These are phyloP conservation scores for Limenitis camilla DNA, from an alignment of 2,888 invertebrate genomes.

Conservation along the genomic window DNA sequence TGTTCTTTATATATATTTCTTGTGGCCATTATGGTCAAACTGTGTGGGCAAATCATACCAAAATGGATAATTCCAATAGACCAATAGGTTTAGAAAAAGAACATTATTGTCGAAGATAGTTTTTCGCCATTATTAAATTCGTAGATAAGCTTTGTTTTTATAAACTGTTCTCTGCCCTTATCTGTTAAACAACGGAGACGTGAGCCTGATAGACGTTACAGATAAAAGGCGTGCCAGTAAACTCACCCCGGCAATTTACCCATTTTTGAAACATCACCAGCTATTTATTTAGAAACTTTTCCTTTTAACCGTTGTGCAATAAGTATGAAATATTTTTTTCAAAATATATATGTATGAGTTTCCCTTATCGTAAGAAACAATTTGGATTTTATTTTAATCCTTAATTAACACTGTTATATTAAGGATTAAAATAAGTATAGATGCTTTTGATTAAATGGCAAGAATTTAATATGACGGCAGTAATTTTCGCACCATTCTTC, in stretches of 20 bases:
- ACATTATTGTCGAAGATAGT: too few species aligned
- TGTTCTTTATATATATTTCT: too few species aligned
- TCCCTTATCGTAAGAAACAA: too few species aligned
- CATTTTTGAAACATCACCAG: constrained; percentile 65
- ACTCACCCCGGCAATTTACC: constrained; percentile 56
- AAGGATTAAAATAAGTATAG: too few species aligned
- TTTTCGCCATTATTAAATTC: constrained; percentile 23
- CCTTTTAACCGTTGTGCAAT: constrained; percentile 28
- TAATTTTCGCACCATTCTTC: constrained; percentile 26
- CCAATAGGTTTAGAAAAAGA: too few species aligned
- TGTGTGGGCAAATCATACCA: too few species aligned
- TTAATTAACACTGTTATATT: too few species aligned
- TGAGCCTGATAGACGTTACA: constrained; percentile 63
- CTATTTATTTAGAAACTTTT: constrained; percentile 65
- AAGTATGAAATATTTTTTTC: constrained; percentile 40
- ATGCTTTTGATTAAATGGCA: constrained; percentile 56
- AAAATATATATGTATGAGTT: constrained; percentile 32
- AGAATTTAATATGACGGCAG: constrained; percentile 63
- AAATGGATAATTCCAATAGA: too few species aligned
- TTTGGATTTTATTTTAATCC: too few species aligned
- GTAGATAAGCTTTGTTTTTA: constrained; percentile 22
- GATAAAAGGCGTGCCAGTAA: constrained; percentile 68
- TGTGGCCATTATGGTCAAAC: too few species aligned
- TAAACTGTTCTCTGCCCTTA: constrained; percentile 41
- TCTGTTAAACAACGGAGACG: constrained; percentile 48